A percentile compares a stretch with the other conserved stretches of the same genome.
These are phyloP conservation scores for Psephotus haematonotus DNA, from an alignment of 2,113 vertebrate species.

Conservation along the genomic window DNA sequence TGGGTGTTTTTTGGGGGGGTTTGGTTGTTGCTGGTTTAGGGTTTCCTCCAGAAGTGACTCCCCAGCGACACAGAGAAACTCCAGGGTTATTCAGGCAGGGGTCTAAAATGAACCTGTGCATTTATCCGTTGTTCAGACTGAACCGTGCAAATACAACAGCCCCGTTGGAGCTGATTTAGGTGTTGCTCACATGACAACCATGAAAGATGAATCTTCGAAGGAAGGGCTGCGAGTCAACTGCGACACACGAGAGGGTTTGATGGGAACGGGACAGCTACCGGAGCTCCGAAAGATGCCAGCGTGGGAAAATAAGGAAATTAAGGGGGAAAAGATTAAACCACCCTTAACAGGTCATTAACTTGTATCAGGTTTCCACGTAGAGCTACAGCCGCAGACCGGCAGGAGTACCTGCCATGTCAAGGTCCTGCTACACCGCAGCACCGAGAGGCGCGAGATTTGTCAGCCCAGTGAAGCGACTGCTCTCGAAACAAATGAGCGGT, in stretches of 20 bases:
- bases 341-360: background rate
- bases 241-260: background rate
- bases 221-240: background rate
- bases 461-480: background rate
- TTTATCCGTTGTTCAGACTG: background rate
- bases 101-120: background rate
- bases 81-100: no score
- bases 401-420: background rate
- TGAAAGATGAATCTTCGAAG: background rate
- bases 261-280: background rate
- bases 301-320: background rate
- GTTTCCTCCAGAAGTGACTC: background rate
- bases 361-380: background rate
- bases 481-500: background rate
- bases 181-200: background rate
- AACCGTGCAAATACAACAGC: fast-evolving
- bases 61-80: background rate
- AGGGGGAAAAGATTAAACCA: background rate
- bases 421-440: background rate
- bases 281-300: background rate
- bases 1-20: no score
- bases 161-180: background rate
- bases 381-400: background rate
- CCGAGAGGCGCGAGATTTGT: background rate
- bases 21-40: background rate